Base-by-base conservation (phyloP, 1,140 invertebrate genomes). In the Papilio helenus region DNA sequence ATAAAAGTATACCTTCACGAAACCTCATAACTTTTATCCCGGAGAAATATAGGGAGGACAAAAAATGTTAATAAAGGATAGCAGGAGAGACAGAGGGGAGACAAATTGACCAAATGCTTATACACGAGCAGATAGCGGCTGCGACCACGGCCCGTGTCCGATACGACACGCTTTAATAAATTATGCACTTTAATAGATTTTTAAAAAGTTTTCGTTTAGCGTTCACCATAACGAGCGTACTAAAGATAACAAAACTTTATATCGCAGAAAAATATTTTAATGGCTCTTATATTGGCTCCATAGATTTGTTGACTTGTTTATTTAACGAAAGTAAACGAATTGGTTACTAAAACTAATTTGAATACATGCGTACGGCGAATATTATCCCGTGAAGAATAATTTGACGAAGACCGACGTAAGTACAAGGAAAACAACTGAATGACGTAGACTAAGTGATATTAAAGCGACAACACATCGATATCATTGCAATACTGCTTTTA, bases 91-190 rank as follows among this genome's bases (percentile, higher is more conserved):
- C 82, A 82, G 81, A 85, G 84, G 58, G 79, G 79, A 82, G 86
- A 92, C 91, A 91, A 92, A 93, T 93, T 89, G 89, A 87, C 89
- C 85, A 84, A 82, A 88, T 90, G 89, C 83, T 86, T 89, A 88
- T 86, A 85, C 81, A 86, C 79, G 81, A 39, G 65, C 79, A 68
- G 86, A 88, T 89, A 87, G 82, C 81, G 86, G 76, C 85, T 79
- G 82, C 78, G 79, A 72, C 84, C 72, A 12, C 80, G 80, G 51
- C 81, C 79, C 72, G 76, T 76, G 42, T 44, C 83, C 29, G 85
- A 89, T 89, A 88, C 8, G 77, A 77, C 79, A 79, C 42, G 82
- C 82, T 81, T 85, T 86, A 88, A 91, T 91, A 91, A 90, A 91
- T 90, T 87, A 88, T 87, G 83, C 86, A 84, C 83, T 86, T 81